A percentile compares a stretch with the other conserved stretches of the same genome.
These are phyloP conservation scores for Octopus bimaculoides DNA, from an alignment of 1,140 invertebrate genomes.

Conservation along the genomic window DNA sequence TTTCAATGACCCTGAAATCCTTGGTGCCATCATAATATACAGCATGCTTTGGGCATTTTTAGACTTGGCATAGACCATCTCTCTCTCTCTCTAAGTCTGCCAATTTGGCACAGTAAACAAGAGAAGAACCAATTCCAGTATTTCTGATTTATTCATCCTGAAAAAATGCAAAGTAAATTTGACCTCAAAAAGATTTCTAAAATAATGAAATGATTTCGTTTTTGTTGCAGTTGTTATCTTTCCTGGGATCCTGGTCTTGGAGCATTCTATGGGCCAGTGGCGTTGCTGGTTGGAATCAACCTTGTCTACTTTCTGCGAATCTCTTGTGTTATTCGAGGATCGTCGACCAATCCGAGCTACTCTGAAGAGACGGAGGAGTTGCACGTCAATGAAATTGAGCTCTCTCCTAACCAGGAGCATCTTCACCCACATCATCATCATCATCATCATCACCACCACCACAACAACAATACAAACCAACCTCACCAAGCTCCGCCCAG, in stretches of 20 bases:
- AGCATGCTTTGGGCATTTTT: too few relatives aligned
- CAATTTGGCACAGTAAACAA: too few relatives aligned
- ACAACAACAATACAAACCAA: slow-evolving; percentile 16
- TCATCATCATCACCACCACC: slow-evolving; percentile 23
- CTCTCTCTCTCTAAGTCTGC: too few relatives aligned
- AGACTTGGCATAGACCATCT: too few relatives aligned
- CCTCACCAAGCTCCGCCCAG: slow-evolving; percentile 12
- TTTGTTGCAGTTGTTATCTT: slow-evolving; percentile 71
- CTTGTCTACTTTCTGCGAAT: slow-evolving; percentile 74
- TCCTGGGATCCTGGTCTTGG: slow-evolving; percentile 75
- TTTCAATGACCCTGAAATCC: too few relatives aligned
- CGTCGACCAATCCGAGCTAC: slow-evolving; percentile 28
- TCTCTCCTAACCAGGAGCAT: slow-evolving; percentile 38
- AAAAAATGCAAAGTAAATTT: too few relatives aligned
- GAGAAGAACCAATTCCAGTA: too few relatives aligned
- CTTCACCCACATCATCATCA: slow-evolving; percentile 1
- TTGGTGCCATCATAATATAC: too few relatives aligned
- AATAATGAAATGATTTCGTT: neutral
- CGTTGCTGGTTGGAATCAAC: slow-evolving; percentile 72
- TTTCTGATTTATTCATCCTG: too few relatives aligned
- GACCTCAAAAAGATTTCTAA: too few relatives aligned
- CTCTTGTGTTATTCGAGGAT: slow-evolving; percentile 65
- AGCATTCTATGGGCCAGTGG: slow-evolving; percentile 75
- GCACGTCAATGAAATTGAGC: slow-evolving; percentile 65
- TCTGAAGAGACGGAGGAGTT: slow-evolving; percentile 43